phyloP scores from a whole-genome alignment of 1,140 invertebrate species.

The Calliopsis andreniformis region DNA sequence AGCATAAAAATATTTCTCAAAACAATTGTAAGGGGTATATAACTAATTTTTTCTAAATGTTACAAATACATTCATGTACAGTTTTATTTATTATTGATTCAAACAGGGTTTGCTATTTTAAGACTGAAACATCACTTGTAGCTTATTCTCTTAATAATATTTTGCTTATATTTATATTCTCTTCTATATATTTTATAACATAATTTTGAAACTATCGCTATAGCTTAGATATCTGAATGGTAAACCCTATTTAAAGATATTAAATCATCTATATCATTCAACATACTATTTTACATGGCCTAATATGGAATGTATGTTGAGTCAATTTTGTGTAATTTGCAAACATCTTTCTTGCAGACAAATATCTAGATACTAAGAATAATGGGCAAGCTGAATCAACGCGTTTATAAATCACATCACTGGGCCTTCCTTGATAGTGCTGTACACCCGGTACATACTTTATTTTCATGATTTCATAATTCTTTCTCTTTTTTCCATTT shows the following conservation, averaged over 20 bases:
- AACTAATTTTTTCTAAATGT: background rate
- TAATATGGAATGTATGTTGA: constrained; percentile 51
- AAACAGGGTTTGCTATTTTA: background rate
- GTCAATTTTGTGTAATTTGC: constrained; percentile 68
- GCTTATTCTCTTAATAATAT: background rate
- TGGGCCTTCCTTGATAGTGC: constrained; percentile 77
- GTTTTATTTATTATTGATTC: background rate
- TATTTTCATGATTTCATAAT: constrained; percentile 74
- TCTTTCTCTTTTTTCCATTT: constrained; percentile 39
- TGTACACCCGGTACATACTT: constrained; percentile 79
- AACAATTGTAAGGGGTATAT: background rate
- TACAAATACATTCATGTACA: background rate
- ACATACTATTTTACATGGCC: constrained; percentile 26
- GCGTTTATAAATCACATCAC: constrained; percentile 79
- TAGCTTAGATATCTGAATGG: background rate
- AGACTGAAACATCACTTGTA: background rate
- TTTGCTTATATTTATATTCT: background rate
- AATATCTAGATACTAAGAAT: constrained; percentile 81
- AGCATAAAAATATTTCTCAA: constrained; percentile 9
- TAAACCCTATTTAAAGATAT: constrained; percentile 7
- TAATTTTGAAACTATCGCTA: background rate
- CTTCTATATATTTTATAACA: background rate
- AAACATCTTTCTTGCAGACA: constrained; percentile 80
- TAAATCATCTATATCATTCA: constrained; percentile 2
- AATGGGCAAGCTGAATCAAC: constrained; percentile 81